Base-by-base conservation (phyloP, 64 coral and sea anemone species). In the Stylophora pistillata region DNA sequence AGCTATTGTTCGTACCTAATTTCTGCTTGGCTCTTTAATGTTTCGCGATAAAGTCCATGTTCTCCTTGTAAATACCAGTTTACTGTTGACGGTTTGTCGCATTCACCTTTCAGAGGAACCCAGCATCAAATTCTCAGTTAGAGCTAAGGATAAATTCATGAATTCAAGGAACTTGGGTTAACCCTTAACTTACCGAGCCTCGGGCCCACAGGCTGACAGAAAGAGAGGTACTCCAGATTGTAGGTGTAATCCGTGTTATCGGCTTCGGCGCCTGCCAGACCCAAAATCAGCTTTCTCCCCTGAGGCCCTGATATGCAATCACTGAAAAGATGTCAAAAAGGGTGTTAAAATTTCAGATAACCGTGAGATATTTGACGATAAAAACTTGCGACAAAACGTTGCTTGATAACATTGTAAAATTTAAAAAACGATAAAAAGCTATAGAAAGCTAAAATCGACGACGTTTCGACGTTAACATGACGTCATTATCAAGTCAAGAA, bases 1-100 rank as follows among this genome's bases (percentile, higher is more conserved):
- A 64, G 61, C 21, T 25, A 1, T 10, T 68, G 25, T 47, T 31
- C 32, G 30, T 53, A 84, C 80, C 80, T 84, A 20, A 21, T 2
- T 12, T 21, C 80, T 15, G 62, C 47, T 37, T 84, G 80, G 20
- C 62, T 37, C 53, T 84, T 84, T 69, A n/a, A n/a, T 54, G 90
- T 81, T 15, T 96, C 94, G 81, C 81, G 84, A 47, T 93, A 96
- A 10, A 93, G 74, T 47, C 94, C 94, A 33, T 96, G 90, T 16
- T 96, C 94, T 52, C 94, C 94, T 58, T 96, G 94, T 60, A 96
- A 83, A 71, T 96, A 93, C 94, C 94, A 96, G 58, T 82, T 84
- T 14, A 96, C 65, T 70, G 94, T 89, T 53, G 94, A 96, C 23
- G 91, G 94, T 33, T 89, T 86, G 26, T 93, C 94, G 27, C 84